phyloP scores from a whole-genome alignment of 2,888 invertebrate genomes.

The Cephonodes hylas region DNA sequence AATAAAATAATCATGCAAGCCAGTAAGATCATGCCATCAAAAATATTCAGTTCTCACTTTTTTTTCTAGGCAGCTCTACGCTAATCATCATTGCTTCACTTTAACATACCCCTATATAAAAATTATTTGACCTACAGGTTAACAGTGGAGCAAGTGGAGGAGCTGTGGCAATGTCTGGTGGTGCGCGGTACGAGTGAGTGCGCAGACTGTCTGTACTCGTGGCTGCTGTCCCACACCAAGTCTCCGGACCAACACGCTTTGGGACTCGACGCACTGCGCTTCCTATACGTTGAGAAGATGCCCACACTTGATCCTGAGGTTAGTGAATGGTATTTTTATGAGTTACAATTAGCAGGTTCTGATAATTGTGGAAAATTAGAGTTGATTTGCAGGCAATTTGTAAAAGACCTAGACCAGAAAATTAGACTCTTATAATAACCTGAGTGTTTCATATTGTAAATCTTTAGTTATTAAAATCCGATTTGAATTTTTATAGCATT shows the following conservation, averaged over 20 bases:
- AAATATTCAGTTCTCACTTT: too few relatives aligned
- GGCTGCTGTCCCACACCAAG: conserved; percentile 95
- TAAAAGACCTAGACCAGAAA: too few relatives aligned
- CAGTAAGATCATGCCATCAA: too few relatives aligned
- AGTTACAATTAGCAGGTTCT: too few relatives aligned
- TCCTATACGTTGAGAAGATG: conserved; percentile 93
- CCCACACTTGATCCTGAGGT: conserved; percentile 92
- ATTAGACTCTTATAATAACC: too few relatives aligned
- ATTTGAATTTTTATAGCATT: too few relatives aligned
- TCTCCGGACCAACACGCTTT: conserved; percentile 95
- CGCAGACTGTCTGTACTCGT: conserved; percentile 95
- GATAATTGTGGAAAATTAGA: too few relatives aligned
- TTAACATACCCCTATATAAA: background rate
- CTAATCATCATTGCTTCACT: background rate
- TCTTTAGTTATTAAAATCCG: too few relatives aligned
- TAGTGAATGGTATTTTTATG: too few relatives aligned
- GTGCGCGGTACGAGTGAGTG: conserved; percentile 87
- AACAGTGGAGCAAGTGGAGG: conserved; percentile 93
- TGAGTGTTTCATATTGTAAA: too few relatives aligned
- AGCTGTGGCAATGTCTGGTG: conserved; percentile 94
- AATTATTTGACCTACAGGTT: conserved; percentile 67
- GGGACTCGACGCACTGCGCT: conserved; percentile 91
- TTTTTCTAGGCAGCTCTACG: background rate
- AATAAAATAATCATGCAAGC: too few relatives aligned
- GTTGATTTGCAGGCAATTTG: too few relatives aligned